Evolutionary conservation across 1,140 invertebrate species (phyloP).

Genomic region (Melanaphis sacchari): DNA sequence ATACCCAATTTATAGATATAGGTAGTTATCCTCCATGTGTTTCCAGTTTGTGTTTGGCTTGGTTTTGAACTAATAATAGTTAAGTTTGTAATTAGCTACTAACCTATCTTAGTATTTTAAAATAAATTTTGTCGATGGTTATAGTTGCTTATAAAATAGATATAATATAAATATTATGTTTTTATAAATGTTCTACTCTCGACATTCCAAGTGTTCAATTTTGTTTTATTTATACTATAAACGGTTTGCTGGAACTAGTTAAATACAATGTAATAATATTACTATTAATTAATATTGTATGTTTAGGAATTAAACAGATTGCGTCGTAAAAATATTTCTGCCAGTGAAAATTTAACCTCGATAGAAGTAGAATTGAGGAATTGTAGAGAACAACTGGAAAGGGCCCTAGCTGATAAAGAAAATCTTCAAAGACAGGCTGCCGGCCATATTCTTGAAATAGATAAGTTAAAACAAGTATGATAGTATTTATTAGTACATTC

Average conservation of each 20-base stretch:
- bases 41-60: background rate
- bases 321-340: slow-evolving; percentile 66
- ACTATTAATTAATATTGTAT: background rate
- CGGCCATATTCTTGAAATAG: slow-evolving; percentile 71
- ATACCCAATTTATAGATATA: no score
- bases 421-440: slow-evolving; percentile 74
- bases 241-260: background rate
- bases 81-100: background rate
- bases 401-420: slow-evolving; percentile 72
- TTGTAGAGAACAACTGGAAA: slow-evolving; percentile 72
- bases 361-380: slow-evolving; percentile 73
- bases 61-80: background rate
- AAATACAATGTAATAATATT: background rate
- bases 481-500: background rate
- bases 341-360: slow-evolving; percentile 70
- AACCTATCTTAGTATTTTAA: background rate
- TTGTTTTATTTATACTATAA: background rate
- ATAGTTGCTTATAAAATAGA: background rate
- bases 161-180: background rate
- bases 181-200: background rate
- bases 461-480: slow-evolving; percentile 69
- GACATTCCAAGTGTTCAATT: no score
- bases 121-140: background rate
- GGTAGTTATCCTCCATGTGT: background rate
- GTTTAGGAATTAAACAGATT: slow-evolving; percentile 67